Evolutionary conservation across 2,888 invertebrate species (phyloP).

Genomic region (Pemphredon lugubris): DNA sequence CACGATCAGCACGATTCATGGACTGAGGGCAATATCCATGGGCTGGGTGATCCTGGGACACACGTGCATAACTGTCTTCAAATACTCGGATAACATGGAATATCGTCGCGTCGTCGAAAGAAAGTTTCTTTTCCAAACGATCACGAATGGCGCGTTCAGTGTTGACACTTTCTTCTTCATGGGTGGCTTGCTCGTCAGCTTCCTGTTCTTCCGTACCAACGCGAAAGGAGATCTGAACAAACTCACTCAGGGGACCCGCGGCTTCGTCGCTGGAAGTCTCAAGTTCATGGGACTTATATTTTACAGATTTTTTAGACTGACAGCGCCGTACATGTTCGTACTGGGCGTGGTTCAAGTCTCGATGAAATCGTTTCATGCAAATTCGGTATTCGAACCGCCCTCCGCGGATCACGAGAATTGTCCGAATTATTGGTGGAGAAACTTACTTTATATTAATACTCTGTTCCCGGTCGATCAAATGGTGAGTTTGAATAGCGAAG

Average conservation of each 20-base stretch:
- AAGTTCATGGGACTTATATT: conserved; percentile 89
- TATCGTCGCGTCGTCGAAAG: conserved; percentile 79
- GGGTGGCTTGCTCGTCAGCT: conserved; percentile 91
- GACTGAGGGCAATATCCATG: conserved; percentile 80
- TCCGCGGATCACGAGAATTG: conserved; percentile 91
- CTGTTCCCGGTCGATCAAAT: conserved; percentile 92
- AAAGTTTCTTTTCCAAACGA: conserved; percentile 79
- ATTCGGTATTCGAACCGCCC: conserved; percentile 92
- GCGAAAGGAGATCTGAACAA: conserved; percentile 83
- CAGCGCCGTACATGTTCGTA: conserved; percentile 91
- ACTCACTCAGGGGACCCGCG: conserved; percentile 80
- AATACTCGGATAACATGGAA: conserved; percentile 89
- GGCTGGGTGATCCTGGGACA: conserved; percentile 81
- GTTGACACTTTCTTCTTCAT: conserved; percentile 81
- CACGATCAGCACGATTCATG: conserved; percentile 80
- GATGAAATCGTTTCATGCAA: conserved; percentile 92
- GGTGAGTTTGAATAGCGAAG: conserved; percentile 81
- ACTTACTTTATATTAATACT: conserved; percentile 92
- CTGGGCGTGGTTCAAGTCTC: conserved; percentile 91
- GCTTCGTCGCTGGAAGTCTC: conserved; percentile 75
- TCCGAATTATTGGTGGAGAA: conserved; percentile 94
- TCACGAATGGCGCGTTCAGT: conserved; percentile 80
- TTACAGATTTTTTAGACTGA: conserved; percentile 87
- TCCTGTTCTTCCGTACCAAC: conserved; percentile 89
- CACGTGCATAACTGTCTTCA: conserved; percentile 87